Evolutionary conservation across 2,888 invertebrate genomes (phyloP).

Genomic region (Tetanocera ferruginea): DNA sequence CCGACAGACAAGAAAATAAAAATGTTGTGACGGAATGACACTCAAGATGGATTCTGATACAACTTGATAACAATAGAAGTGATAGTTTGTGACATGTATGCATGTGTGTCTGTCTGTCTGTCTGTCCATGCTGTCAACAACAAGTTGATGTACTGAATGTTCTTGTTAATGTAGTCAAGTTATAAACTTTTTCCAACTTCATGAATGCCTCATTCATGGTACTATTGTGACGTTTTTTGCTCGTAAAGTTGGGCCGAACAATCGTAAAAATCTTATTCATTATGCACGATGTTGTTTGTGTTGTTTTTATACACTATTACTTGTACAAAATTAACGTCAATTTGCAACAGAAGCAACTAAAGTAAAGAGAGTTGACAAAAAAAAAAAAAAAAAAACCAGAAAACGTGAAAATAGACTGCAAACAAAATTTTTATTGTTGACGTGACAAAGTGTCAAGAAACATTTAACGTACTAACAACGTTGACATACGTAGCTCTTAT

Average conservation of each 20-base stretch:
- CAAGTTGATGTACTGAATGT: conserved; percentile 12
- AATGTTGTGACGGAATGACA: neutral
- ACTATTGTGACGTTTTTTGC: conserved; percentile 1
- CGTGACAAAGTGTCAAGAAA: conserved; percentile 35
- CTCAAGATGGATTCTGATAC: neutral
- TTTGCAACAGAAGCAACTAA: neutral
- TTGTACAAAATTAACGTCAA: conserved; percentile 21
- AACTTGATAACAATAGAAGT: conserved; percentile 1
- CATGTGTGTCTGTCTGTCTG: neutral
- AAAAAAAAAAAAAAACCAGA: neutral
- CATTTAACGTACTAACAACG: conserved; percentile 29
- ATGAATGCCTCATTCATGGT: neutral
- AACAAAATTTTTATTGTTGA: conserved; percentile 21
- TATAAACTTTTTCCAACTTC: conserved; percentile 10
- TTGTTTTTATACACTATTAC: neutral
- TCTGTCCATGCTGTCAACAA: neutral
- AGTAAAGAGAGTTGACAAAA: neutral
- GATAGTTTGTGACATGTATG: neutral
- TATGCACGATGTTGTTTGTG: neutral
- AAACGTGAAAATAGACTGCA: neutral
- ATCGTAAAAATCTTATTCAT: conserved; percentile 25
- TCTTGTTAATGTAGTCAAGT: neutral
- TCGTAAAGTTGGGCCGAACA: conserved; percentile 14
- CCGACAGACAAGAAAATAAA: neutral
- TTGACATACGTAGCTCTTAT: conserved; percentile 7